Conservation (phyloP, 2,888 invertebrate genomes). For the Chaetogeoica ovagalla region DNA sequence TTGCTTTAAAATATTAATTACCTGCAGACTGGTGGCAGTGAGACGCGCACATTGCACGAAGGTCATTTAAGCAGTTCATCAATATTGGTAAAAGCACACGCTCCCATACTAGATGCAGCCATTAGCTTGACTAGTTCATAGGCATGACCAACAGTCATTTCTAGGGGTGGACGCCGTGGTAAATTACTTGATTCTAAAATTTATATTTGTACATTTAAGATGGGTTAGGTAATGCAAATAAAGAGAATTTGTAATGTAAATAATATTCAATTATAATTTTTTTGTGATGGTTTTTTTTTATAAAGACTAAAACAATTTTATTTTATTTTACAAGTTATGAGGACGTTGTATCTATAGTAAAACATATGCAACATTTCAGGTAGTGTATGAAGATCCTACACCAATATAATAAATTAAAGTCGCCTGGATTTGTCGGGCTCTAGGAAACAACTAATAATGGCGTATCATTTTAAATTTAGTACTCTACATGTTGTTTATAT, state of each 20-base stretch:
- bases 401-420: no score
- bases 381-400: no score
- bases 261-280: not conserved
- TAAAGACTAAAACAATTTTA: no score
- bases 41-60: conserved; percentile 43
- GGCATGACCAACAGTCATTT: conserved; percentile 89
- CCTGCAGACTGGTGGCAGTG: conserved; percentile 49
- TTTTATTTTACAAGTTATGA: no score
- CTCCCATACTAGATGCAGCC: conserved; percentile 85
- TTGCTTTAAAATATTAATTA: not conserved
- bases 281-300: no score
- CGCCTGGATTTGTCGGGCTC: no score
- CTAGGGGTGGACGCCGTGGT: conserved; percentile 88
- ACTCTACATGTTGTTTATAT: no score
- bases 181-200: conserved; percentile 85
- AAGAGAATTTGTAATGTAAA: not conserved
- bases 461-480: no score
- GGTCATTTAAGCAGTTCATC: conserved; percentile 69
- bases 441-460: no score
- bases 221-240: not conserved
- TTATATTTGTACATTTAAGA: conserved; percentile 17
- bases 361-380: no score
- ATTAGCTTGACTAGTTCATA: conserved; percentile 85
- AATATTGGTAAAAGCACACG: conserved; percentile 93
- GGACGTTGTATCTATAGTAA: no score